These are phyloP conservation scores for Clarias pachynema DNA, from an alignment of 2,797 vertebrate species.

Conservation along the genomic window DNA sequence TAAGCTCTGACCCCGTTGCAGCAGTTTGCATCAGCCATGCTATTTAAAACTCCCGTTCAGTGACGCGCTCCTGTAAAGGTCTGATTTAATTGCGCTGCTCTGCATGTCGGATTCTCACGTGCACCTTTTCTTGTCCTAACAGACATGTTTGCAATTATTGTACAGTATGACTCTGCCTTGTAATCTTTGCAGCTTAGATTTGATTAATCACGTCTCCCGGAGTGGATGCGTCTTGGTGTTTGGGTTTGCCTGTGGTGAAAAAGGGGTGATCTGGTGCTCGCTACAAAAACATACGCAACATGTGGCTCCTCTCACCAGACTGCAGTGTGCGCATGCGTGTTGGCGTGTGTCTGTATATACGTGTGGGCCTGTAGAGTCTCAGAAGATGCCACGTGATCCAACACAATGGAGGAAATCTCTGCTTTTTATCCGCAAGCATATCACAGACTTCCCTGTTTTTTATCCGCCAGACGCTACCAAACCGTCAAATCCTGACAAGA, in stretches of 20 bases:
- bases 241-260: conserved; percentile 13
- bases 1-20: conserved; percentile 37
- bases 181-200: neutral
- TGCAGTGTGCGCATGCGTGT: neutral
- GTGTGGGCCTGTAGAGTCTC: conserved; percentile 38
- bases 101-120: neutral
- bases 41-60: conserved; percentile 49
- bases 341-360: conserved; percentile 8
- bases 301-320: conserved; percentile 32
- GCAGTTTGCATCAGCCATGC: conserved; percentile 52
- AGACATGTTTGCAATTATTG: conserved; percentile 17
- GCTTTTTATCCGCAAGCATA: conserved; percentile 47
- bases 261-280: conserved; percentile 35
- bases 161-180: neutral
- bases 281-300: conserved; percentile 44
- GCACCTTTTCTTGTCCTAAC: neutral
- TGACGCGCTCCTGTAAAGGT: conserved; percentile 34
- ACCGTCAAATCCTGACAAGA: neutral
- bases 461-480: neutral
- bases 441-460: conserved; percentile 22
- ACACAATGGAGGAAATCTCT: conserved; percentile 46
- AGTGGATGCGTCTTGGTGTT: conserved; percentile 21
- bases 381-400: conserved; percentile 40
- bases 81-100: conserved; percentile 32
- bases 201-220: conserved; percentile 32